Base-by-base conservation (phyloP, 2,888 invertebrate species). In the Peribatodes rhomboidaria region DNA sequence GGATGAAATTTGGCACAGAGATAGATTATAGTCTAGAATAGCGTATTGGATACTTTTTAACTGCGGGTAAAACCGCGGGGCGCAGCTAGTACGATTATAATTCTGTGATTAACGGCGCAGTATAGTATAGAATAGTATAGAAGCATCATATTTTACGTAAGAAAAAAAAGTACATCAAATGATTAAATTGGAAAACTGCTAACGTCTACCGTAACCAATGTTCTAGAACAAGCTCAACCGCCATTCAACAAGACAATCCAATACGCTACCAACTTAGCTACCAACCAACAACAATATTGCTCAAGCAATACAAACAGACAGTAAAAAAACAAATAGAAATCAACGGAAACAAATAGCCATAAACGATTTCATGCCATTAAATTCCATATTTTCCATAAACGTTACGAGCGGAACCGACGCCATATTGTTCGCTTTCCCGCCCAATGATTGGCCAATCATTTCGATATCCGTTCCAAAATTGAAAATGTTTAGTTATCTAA, bases 351-450 rank as follows among this genome's bases (percentile, higher is more conserved):
- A 74, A 67, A 74, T 22, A 75, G 74, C 70, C 72, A 76, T 77
- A 71, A 78, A 74, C 69, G 72, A 77, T 78, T 76, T 75, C 73
- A 72, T 82, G 77, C 79, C 74, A 87, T 85, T 85, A 86, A 72
- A 75, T 75, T 63, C 70, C 72, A 78, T 77, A 79, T 82, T 84
- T 83, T 79, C 81, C 75, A 76, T 77, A 76, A 74, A 69, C 66
- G 68, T 66, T 73, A 71, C 74, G 70, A 79, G 82, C 85, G 85
- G 85, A 88, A 86, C 81, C 69, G 82, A 66, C 83, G 88, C 89
- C 90, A 90, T 91, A 82, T 90, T 91, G 88, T 69, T 65, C 81
- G 75, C 74, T 87, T 90, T 88, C 87, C 86, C 86, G 83, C 84
- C 82, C 80, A 65, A 75, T 80, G 75, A 84, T 84, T 80, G 81